Percentiles rank a stretch among this genome's conserved stretches.
These are phyloP conservation scores for Monopis laevigella DNA, from an alignment of 2,888 invertebrate genomes.

Conservation along the genomic window DNA sequence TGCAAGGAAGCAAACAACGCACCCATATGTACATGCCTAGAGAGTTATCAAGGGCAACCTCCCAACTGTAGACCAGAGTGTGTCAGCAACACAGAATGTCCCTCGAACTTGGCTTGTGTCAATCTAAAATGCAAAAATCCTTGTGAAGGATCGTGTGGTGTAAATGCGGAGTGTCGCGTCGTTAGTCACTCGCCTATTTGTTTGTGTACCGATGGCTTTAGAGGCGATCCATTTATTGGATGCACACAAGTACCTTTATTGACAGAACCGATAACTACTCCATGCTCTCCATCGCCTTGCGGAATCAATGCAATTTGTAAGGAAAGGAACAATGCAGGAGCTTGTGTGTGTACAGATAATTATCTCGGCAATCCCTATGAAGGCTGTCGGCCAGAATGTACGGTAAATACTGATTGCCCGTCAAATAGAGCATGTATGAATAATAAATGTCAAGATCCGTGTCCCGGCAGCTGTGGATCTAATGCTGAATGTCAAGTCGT, in stretches of 20 bases:
- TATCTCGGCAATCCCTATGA: constrained; percentile 83
- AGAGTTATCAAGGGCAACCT: constrained; percentile 74
- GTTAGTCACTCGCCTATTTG: constrained; percentile 82
- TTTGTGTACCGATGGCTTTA: constrained; percentile 72
- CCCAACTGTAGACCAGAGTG: constrained; percentile 85
- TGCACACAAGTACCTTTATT: constrained; percentile 55
- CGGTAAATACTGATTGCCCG: constrained; percentile 76
- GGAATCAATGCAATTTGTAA: constrained; percentile 72
- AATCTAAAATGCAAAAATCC: constrained; percentile 82
- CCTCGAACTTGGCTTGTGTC: constrained; percentile 73
- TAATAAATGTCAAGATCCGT: constrained; percentile 79
- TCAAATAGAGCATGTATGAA: constrained; percentile 75
- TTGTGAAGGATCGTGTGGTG: constrained; percentile 76
- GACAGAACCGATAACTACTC: constrained; percentile 46
- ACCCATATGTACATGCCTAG: constrained; percentile 79
- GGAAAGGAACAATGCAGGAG: constrained; percentile 67
- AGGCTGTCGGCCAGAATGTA: constrained; percentile 80
- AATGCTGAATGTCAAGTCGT: constrained; percentile 79
- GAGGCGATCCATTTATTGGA: constrained; percentile 80
- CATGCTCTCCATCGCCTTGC: constrained; percentile 71
- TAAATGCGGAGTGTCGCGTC: constrained; percentile 78
- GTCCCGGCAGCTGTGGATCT: constrained; percentile 79
- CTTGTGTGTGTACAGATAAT: constrained; percentile 76
- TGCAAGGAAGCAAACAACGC: constrained; percentile 74
- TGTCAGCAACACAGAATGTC: constrained; percentile 78